A percentile compares a stretch with the other conserved stretches of the same genome.
These are phyloP conservation scores for Philonicus albiceps DNA, from an alignment of 2,888 invertebrate genomes.

Conservation along the genomic window DNA sequence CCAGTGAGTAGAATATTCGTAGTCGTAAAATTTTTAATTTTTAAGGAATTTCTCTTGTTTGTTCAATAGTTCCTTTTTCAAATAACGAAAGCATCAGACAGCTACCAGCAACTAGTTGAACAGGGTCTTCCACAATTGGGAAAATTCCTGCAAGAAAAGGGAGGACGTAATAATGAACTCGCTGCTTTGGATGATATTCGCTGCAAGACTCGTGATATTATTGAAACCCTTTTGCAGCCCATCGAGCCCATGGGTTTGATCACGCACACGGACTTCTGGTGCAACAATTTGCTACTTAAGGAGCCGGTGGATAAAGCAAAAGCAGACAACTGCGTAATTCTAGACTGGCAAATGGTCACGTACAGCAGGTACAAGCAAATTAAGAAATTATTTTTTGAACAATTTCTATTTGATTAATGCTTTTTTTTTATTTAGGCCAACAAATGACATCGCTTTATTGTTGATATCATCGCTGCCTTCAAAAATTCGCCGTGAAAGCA, in stretches of 20 bases:
- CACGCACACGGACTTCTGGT: slow-evolving; percentile 86
- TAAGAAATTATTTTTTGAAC: neutral
- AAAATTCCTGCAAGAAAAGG: slow-evolving; percentile 73
- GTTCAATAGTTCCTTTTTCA: slow-evolving; percentile 72
- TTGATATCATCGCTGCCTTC: slow-evolving; percentile 77
- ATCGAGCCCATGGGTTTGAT: slow-evolving; percentile 77
- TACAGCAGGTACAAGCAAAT: slow-evolving; percentile 65
- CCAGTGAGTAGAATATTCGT: slow-evolving; percentile 49
- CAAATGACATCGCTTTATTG: slow-evolving; percentile 79
- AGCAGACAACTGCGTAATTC: slow-evolving; percentile 70
- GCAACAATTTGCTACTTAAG: slow-evolving; percentile 77
- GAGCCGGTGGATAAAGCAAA: slow-evolving; percentile 62
- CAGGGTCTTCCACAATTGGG: slow-evolving; percentile 79
- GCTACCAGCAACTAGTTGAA: slow-evolving; percentile 80
- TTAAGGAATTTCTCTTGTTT: neutral
- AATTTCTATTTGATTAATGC: neutral
- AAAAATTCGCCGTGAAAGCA: slow-evolving; percentile 72
- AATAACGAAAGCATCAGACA: slow-evolving; percentile 79
- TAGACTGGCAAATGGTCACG: slow-evolving; percentile 88
- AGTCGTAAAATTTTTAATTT: neutral
- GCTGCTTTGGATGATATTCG: slow-evolving; percentile 69
- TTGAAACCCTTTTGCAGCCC: slow-evolving; percentile 74
- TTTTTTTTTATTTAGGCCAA: slow-evolving; percentile 64
- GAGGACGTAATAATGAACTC: slow-evolving; percentile 70
- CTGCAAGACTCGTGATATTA: slow-evolving; percentile 75